phyloP scores from a whole-genome alignment of 53 echinoderm and acorn worm species.

The Temnopleurus reevesii region DNA sequence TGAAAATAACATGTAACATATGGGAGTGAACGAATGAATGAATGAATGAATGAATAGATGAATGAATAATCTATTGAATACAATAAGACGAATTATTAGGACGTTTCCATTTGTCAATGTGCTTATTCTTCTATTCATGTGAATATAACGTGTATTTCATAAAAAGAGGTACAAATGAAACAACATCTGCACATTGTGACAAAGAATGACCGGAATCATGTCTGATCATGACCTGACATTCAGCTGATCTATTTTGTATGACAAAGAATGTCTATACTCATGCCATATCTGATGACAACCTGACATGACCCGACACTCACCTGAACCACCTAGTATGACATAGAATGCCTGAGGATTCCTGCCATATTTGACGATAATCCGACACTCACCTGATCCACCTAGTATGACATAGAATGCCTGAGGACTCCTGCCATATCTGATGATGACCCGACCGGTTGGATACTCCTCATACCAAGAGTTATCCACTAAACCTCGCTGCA shows the following conservation, averaged over 20 bases:
- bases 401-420: constrained; percentile 91
- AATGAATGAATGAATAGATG: no score
- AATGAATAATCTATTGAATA: no score
- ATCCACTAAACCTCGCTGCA: constrained; percentile 79
- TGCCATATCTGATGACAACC: constrained; percentile 76
- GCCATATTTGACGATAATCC: constrained; percentile 78
- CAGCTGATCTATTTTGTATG: constrained; percentile 80
- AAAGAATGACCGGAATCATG: no score
- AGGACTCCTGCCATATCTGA: constrained; percentile 79
- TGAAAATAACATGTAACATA: background rate
- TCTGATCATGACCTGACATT: no score
- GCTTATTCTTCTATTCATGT: no score
- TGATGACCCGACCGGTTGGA: constrained; percentile 79
- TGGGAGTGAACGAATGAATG: no score
- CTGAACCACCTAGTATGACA: constrained; percentile 82
- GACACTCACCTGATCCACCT: constrained; percentile 78
- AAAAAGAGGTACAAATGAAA: no score
- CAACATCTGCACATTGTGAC: no score
- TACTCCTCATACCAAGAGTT: constrained; percentile 78
- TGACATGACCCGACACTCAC: constrained; percentile 71
- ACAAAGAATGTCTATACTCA: constrained; percentile 79
- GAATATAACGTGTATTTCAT: no score
- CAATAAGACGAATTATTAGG: no score
- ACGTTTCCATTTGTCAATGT: no score
- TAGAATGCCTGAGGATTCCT: constrained; percentile 82